Conservation (phyloP, 1,140 invertebrate species). For the Cotesia glomerata region DNA sequence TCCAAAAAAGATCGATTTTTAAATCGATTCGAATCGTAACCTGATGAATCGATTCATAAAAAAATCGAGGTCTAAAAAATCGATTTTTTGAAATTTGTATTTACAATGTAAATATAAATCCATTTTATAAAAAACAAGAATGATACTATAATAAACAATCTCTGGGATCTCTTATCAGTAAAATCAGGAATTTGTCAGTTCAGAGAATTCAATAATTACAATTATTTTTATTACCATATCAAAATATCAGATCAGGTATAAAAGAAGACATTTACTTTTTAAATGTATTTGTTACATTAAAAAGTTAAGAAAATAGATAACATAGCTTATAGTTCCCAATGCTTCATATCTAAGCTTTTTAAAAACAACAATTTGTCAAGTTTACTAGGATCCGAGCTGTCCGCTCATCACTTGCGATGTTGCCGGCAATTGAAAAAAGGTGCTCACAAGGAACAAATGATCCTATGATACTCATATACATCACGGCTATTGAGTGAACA, state of each 20-base stretch:
- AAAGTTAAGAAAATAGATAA: not conserved
- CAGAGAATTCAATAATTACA: no score
- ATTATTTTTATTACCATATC: no score
- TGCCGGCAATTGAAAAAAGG: constrained; percentile 53
- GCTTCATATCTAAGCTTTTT: not conserved
- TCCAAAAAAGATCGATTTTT: not conserved
- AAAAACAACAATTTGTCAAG: constrained; percentile 29
- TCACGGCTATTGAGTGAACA: constrained; percentile 44
- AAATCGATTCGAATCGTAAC: not conserved
- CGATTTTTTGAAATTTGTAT: not conserved
- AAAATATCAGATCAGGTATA: no score
- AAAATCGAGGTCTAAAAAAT: not conserved
- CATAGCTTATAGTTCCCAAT: constrained; percentile 11
- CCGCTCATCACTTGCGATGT: constrained; percentile 28
- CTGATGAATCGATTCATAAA: not conserved
- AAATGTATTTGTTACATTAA: not conserved
- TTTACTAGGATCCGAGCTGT: constrained; percentile 25
- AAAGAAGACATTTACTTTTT: no score
- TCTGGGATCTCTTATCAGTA: no score
- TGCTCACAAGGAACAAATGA: constrained; percentile 53
- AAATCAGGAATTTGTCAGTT: no score
- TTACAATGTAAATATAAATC: no score
- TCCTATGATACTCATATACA: constrained; percentile 48
- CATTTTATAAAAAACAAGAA: no score
- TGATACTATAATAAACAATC: no score